These are phyloP conservation scores for Catostomus latipinnis DNA, from an alignment of 2,797 vertebrate genomes.

Conservation along the genomic window DNA sequence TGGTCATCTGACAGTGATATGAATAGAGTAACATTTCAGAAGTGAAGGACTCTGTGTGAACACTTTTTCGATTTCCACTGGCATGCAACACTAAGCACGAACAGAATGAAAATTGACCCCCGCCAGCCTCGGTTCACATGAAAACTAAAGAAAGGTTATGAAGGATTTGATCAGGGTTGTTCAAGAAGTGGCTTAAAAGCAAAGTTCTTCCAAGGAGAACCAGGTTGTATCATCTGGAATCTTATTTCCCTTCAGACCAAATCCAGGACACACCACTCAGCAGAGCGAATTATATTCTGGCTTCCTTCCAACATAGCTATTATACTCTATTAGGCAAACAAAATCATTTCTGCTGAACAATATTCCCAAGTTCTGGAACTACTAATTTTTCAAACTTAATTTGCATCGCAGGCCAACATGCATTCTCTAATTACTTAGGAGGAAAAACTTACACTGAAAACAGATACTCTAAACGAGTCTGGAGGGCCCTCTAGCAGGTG, in stretches of 20 bases:
- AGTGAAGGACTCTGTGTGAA: neutral
- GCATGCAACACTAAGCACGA: constrained; percentile 19
- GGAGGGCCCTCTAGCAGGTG: constrained; percentile 66
- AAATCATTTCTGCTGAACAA: constrained; percentile 22
- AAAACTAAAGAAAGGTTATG: neutral
- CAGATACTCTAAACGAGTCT: constrained; percentile 6
- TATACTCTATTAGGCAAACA: constrained; percentile 7
- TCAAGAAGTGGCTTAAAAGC: neutral
- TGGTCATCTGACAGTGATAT: constrained; percentile 30
- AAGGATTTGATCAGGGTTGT: constrained; percentile 5
- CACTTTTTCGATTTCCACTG: constrained; percentile 21
- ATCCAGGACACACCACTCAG: constrained; percentile 7
- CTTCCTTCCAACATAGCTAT: constrained; percentile 5
- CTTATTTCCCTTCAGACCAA: neutral
- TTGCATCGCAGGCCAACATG: constrained; percentile 2
- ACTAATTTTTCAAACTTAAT: constrained; percentile 10
- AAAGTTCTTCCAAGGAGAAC: neutral
- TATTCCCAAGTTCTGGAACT: neutral
- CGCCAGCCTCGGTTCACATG: neutral
- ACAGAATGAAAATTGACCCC: constrained; percentile 36
- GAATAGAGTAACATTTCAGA: neutral
- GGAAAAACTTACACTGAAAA: constrained; percentile 27
- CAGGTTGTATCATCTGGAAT: constrained; percentile 16
- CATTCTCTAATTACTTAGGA: constrained; percentile 31
- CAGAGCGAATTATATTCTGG: constrained; percentile 18